phyloP scores from a whole-genome alignment of 2,797 vertebrate species.

The Erethizon dorsatum region DNA sequence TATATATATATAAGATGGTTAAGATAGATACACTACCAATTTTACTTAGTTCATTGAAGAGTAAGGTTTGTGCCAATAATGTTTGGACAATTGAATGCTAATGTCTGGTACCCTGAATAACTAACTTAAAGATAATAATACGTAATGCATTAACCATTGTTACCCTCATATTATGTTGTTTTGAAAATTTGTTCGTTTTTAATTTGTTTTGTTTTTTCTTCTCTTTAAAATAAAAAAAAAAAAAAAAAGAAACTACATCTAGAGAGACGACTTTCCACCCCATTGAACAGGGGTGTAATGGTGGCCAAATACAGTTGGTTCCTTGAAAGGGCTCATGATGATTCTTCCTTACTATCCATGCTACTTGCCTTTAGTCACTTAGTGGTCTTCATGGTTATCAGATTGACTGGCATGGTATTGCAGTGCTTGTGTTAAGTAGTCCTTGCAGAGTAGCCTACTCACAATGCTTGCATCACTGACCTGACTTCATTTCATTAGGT shows the following conservation, averaged over 20 bases:
- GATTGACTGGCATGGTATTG: background rate
- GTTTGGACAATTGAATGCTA: too few relatives aligned
- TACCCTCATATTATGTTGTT: too few relatives aligned
- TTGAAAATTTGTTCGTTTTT: too few relatives aligned
- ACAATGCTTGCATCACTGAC: background rate
- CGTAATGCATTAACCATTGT: too few relatives aligned
- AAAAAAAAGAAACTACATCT: background rate
- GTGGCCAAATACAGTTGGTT: background rate
- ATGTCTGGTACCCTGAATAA: too few relatives aligned
- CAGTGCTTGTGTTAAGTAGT: background rate
- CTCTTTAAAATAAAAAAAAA: too few relatives aligned
- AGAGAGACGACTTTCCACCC: background rate
- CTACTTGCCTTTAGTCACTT: background rate
- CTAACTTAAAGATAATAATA: too few relatives aligned
- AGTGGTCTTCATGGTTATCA: background rate
- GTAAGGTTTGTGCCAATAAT: too few relatives aligned
- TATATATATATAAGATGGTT: too few relatives aligned
- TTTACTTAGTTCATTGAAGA: too few relatives aligned
- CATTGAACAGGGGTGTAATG: background rate
- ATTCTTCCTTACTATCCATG: background rate
- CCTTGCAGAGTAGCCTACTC: background rate
- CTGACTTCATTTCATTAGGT: background rate
- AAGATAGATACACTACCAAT: too few relatives aligned
- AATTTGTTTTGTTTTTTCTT: too few relatives aligned
- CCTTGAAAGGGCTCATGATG: background rate